Evolutionary conservation across 2,888 invertebrate species (phyloP), one percentile per base, ranked within the genome.

Genomic region (Carterocephalus palaemon): DNA sequence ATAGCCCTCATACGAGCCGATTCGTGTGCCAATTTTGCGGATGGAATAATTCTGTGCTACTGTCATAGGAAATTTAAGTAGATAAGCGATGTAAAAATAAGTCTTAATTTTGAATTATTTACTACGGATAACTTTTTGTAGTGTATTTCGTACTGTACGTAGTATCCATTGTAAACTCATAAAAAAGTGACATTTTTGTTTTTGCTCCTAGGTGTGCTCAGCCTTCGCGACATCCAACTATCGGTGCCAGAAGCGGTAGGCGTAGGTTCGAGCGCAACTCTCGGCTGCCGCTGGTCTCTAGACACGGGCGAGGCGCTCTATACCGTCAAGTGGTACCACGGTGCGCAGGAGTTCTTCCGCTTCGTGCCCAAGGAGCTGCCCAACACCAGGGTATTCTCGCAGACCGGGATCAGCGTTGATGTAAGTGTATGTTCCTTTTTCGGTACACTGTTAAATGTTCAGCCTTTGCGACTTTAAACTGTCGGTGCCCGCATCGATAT

Each of bases 321-420:
- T 78, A 91, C 93, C 20, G 92, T 94, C 56, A 94, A 94, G 76
- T 94, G 94, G 94, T 94, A 94, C 85, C 93, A 92, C 70, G 92
- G 93, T 1, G 79, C 88, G 4, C 89, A 91, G 55, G 94, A 94
- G 75, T 94, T 94, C 88, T 94, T 92, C 83, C 89, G 94, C 56
- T 94, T 89, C 70, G 90, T 93, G 58, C 94, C 93, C n/a, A 93
- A 93, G 70, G 93, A 94, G 67, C 76, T 92, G 56, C 93, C 93
- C n/a, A 91, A 92, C 54, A 92, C 92, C 4, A 88, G 90, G 49
- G 91, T 92, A 36, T 94, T 94, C 70, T 90, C 91, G 2, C 88
- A 91, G 56, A 90, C 91, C 2, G 92, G 91, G 38, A 83, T 89
- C 48, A 84, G 82, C 54, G 92, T 94, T 48, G 92, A 93, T 72